Conservation (phyloP, 2,113 vertebrate species). For the Microtus oregoni region DNA sequence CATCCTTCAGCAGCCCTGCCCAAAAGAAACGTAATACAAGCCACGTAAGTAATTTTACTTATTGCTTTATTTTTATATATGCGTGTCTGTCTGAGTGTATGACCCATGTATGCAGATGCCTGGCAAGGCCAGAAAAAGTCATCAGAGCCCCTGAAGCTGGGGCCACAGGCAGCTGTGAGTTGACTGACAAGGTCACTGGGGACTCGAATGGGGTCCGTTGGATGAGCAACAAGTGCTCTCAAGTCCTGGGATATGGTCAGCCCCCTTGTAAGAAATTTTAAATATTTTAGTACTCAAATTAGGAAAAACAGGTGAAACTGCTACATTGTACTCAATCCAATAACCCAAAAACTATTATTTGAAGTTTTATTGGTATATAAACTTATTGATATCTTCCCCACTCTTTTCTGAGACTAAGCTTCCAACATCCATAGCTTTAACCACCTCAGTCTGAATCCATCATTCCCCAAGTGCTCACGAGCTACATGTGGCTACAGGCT, state of each 20-base stretch:
- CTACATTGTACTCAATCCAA: not conserved
- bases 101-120: not conserved
- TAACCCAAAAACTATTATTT: not conserved
- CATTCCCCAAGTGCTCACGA: not conserved
- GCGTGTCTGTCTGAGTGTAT: not conserved
- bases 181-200: not conserved
- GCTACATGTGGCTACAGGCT: not conserved
- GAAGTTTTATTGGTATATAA: not conserved
- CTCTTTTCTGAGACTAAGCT: not conserved
- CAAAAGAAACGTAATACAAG: not conserved
- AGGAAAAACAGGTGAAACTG: not conserved
- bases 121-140: not conserved
- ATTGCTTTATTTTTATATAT: not conserved
- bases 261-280: not conserved
- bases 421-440: not conserved
- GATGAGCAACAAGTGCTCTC: not conserved
- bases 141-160: not conserved
- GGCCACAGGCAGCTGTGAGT: not conserved
- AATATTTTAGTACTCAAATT: not conserved
- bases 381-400: not conserved
- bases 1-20: not conserved
- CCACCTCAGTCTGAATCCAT: not conserved
- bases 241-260: not conserved
- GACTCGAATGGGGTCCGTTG: not conserved
- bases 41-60: not conserved